These are phyloP conservation scores for Aphis craccivora DNA, from an alignment of 1,140 invertebrate genomes.

Conservation along the genomic window DNA sequence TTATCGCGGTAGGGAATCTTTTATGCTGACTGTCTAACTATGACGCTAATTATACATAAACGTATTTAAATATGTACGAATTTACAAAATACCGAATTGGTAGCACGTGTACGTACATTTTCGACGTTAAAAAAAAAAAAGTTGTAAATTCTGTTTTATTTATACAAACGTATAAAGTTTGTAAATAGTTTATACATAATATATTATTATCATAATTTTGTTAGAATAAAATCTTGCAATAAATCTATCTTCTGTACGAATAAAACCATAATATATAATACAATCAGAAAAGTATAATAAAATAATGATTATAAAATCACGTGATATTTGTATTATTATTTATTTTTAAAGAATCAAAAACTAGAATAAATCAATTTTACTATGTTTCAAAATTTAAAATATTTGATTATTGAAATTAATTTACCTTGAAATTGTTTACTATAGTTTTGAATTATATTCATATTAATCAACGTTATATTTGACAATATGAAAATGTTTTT, in stretches of 20 bases:
- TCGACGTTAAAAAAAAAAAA: slow-evolving; percentile 1
- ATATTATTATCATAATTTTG: slow-evolving; percentile 21
- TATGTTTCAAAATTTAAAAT: neutral
- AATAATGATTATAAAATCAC: slow-evolving; percentile 20
- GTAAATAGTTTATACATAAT: slow-evolving; percentile 40
- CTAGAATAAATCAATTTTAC: neutral
- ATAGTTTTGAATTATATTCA: neutral
- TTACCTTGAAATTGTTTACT: neutral
- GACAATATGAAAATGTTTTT: neutral
- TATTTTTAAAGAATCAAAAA: neutral
- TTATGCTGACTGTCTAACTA: neutral
- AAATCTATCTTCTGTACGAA: slow-evolving; percentile 31
- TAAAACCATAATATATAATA: neutral
- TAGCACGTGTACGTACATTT: slow-evolving; percentile 25
- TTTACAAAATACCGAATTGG: slow-evolving; percentile 30
- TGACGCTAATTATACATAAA: neutral
- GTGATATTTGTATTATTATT: neutral
- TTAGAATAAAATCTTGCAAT: slow-evolving; percentile 37
- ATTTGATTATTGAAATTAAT: neutral
- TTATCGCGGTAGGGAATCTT: neutral
- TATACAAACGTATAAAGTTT: neutral
- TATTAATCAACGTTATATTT: neutral
- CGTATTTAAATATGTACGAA: neutral
- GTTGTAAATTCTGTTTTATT: slow-evolving; percentile 10
- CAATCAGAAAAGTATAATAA: slow-evolving; percentile 20